These are phyloP conservation scores for Goniozus legneri DNA, from an alignment of 1,140 invertebrate genomes.

Conservation along the genomic window DNA sequence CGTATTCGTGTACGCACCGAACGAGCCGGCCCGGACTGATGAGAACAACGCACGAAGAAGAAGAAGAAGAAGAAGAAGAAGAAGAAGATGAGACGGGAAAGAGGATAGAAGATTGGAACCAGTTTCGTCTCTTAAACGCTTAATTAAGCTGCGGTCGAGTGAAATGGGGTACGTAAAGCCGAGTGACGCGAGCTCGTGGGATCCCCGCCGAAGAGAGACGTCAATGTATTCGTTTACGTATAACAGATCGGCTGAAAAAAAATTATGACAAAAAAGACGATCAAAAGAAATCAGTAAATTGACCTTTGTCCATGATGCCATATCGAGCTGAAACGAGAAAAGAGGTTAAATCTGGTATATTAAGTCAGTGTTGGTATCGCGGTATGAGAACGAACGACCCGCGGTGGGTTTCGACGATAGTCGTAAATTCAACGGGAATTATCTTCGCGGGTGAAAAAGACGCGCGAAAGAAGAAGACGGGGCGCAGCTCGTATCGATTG, in stretches of 20 bases:
- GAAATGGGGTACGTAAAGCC: slow-evolving; percentile 33
- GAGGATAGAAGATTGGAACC: slow-evolving; percentile 32
- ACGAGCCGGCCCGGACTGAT: background rate
- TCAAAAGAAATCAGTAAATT: too few relatives aligned
- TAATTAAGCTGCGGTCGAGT: slow-evolving; percentile 41
- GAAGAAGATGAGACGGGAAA: slow-evolving; percentile 2
- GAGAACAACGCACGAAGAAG: slow-evolving; percentile 4
- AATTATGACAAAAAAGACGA: too few relatives aligned
- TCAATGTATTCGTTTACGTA: too few relatives aligned
- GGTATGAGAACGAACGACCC: too few relatives aligned
- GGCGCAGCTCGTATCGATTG: background rate
- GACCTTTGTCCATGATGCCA: too few relatives aligned
- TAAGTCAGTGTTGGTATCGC: too few relatives aligned
- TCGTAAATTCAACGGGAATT: too few relatives aligned
- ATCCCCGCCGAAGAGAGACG: slow-evolving; percentile 5
- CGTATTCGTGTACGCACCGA: background rate
- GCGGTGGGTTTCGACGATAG: too few relatives aligned
- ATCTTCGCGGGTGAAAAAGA: background rate
- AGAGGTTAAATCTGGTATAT: too few relatives aligned
- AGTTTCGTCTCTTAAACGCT: slow-evolving; percentile 48
- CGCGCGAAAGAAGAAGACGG: background rate
- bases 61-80: slow-evolving; percentile 2
- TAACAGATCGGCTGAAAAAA: too few relatives aligned
- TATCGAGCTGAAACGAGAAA: too few relatives aligned
- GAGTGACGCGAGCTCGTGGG: slow-evolving; percentile 19